Base-by-base conservation (phyloP, 2,888 invertebrate genomes). In the Brenthis hecate region DNA sequence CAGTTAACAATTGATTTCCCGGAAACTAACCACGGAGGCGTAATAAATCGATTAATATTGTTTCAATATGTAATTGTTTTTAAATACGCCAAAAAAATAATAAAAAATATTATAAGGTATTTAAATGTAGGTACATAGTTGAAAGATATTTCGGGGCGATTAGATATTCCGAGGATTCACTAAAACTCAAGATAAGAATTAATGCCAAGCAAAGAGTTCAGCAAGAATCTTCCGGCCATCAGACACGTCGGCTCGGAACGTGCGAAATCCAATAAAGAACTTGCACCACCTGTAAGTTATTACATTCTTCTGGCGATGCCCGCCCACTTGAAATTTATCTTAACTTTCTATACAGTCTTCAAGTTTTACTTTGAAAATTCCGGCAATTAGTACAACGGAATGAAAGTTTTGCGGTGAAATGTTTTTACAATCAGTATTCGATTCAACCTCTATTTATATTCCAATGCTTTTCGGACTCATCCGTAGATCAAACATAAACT, bases 231-330 rank as follows among this genome's bases (percentile, higher is more conserved):
- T 86, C 82, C 84, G 87, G 87, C 89, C 86, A 91, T 91, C 91
- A 89, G 87, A 88, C 88, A 91, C 89, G 91, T 91, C 90, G 86
- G 80, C 79, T 79, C 73, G 91, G 91, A 91, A 88, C 89, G 91
- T 86, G 88, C 86, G 87, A 91, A 91, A 92, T 92, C 89, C 91
- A 92, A 92, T 92, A 92, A 92, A 90, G 91, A 89, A 90, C 82
- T 86, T 83, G 85, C 84, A 83, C 85, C 91, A 92, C 92, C 92
- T 92, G 91, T 83, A 85, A 88, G 89, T 90, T 92, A 92, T 92
- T 91, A 91, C 92, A 92, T 92, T 92, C 92, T 88, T 90, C 86
- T 83, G 85, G 85, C 85, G 88, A 84, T 87, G 85, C 87, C 86
- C 83, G 83, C 83, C 84, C 81, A 78, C 78, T 83, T 81, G 81